phyloP scores from a whole-genome alignment of 2,113 vertebrate genomes.

The Labeo rohita region DNA sequence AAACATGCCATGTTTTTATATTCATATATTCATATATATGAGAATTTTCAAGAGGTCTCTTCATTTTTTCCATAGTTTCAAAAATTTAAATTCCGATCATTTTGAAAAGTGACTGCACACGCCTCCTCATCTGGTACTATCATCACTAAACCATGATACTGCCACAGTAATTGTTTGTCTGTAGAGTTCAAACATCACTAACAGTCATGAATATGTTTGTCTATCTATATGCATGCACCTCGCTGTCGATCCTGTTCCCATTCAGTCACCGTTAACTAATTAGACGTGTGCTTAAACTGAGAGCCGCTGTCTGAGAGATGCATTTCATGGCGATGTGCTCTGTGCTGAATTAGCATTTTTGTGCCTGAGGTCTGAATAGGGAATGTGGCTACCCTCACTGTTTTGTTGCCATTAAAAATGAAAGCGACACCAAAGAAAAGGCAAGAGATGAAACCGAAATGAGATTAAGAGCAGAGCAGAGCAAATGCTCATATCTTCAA shows the following conservation, averaged over 20 bases:
- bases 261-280: constrained; percentile 39
- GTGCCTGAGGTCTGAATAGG: constrained; percentile 85
- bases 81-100: too few relatives aligned
- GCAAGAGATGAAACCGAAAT: neutral
- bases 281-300: neutral
- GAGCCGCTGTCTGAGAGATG: constrained; percentile 63
- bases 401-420: constrained; percentile 37
- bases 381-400: constrained; percentile 76
- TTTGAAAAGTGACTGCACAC: neutral
- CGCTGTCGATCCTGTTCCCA: constrained; percentile 78
- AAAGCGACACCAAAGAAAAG: constrained; percentile 6
- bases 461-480: neutral
- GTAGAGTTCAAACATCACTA: neutral
- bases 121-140: neutral
- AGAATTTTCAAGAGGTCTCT: too few relatives aligned
- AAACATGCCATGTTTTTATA: too few relatives aligned
- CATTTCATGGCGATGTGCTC: constrained; percentile 83
- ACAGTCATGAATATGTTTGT: neutral
- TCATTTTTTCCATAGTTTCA: too few relatives aligned
- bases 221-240: constrained; percentile 1
- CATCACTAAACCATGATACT: neutral
- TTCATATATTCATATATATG: too few relatives aligned
- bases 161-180: neutral
- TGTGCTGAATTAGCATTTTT: constrained; percentile 85
- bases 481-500: neutral